phyloP scores from a whole-genome alignment of 1,140 invertebrate species.

The Helicoverpa armigera region DNA sequence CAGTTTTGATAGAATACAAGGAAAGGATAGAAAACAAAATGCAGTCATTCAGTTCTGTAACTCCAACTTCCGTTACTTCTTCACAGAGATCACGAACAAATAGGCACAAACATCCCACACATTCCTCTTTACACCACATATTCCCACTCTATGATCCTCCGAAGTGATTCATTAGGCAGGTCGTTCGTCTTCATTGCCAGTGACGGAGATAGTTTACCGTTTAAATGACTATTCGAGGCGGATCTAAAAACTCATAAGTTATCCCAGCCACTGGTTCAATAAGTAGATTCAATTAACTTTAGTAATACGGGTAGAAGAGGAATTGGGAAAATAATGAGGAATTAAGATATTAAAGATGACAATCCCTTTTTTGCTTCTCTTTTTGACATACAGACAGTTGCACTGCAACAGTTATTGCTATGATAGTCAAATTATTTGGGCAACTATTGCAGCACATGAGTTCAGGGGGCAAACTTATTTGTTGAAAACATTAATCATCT shows the following conservation, averaged over 20 bases:
- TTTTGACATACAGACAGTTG: too few relatives aligned
- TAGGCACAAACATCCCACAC: neutral
- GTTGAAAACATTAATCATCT: too few relatives aligned
- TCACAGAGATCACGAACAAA: neutral
- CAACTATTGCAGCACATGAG: too few relatives aligned
- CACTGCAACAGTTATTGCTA: too few relatives aligned
- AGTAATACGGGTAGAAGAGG: neutral
- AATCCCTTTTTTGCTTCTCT: too few relatives aligned
- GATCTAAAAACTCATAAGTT: conserved; percentile 47
- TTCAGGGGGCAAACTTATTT: too few relatives aligned
- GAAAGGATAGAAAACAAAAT: too few relatives aligned
- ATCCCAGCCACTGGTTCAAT: conserved; percentile 4
- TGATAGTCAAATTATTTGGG: too few relatives aligned
- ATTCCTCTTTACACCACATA: conserved; percentile 28
- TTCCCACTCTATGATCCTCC: conserved; percentile 56
- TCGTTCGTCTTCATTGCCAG: conserved; percentile 84
- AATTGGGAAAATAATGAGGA: neutral
- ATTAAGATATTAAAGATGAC: neutral
- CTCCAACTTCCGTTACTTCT: too few relatives aligned
- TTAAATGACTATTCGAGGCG: conserved; percentile 69
- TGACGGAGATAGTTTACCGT: conserved; percentile 81
- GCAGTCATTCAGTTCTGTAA: too few relatives aligned
- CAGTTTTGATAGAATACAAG: too few relatives aligned
- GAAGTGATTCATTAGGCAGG: conserved; percentile 79
- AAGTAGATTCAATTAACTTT: conserved; percentile 3